A percentile compares a stretch with the other conserved stretches of the same genome.
Evolutionary conservation across 1,140 invertebrate genomes (phyloP).

Genomic region (Drosophila tsacasi): DNA sequence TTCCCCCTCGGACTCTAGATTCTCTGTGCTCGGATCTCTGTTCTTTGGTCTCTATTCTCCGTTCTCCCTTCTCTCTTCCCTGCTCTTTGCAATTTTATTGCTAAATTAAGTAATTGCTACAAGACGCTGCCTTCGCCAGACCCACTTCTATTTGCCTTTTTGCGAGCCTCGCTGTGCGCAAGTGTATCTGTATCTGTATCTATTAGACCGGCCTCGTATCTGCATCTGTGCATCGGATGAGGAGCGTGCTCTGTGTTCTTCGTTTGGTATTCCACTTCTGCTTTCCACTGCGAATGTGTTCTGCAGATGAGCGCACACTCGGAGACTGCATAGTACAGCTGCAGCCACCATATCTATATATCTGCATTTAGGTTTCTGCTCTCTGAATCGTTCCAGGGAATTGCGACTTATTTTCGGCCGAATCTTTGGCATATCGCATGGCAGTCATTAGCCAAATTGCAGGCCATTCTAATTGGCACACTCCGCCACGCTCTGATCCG

Average conservation of each 20-base stretch:
- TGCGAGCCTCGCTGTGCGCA: neutral
- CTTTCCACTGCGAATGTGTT: slow-evolving; percentile 62
- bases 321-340: neutral
- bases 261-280: slow-evolving; percentile 43
- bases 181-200: slow-evolving; percentile 47
- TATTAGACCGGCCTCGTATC: slow-evolving; percentile 33
- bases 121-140: slow-evolving; percentile 36
- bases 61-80: slow-evolving; percentile 15
- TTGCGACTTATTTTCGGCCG: slow-evolving; percentile 26
- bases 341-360: slow-evolving; percentile 11
- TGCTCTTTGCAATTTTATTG: slow-evolving; percentile 62
- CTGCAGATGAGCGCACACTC: slow-evolving; percentile 52
- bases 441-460: slow-evolving; percentile 37
- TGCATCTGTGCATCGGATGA: slow-evolving; percentile 31
- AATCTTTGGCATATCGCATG: slow-evolving; percentile 7
- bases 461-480: slow-evolving; percentile 37
- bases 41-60: neutral
- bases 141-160: neutral
- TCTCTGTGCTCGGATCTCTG: neutral
- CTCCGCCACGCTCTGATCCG: slow-evolving; percentile 1
- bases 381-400: slow-evolving; percentile 21
- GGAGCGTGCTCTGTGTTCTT: slow-evolving; percentile 40
- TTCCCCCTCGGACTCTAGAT: slow-evolving; percentile 13
- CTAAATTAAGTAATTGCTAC: slow-evolving; percentile 80
- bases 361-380: slow-evolving; percentile 6